Evolutionary conservation across 1,140 invertebrate species (phyloP).

Genomic region (Trichoplusia ni): DNA sequence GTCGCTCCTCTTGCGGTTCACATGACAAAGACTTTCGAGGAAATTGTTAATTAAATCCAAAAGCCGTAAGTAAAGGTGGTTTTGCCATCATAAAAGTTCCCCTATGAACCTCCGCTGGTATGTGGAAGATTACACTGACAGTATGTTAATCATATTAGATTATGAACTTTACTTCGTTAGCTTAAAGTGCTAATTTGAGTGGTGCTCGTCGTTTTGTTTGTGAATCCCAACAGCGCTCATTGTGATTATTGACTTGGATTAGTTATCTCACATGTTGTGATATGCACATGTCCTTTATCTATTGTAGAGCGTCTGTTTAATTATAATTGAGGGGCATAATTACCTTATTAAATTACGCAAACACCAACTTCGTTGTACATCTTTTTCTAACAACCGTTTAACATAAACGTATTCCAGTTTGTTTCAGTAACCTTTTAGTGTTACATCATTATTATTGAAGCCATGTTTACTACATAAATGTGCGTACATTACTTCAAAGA

Average conservation of each 20-base stretch:
- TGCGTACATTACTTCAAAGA: conserved; percentile 17
- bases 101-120: conserved; percentile 31
- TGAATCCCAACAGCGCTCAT: conserved; percentile 27
- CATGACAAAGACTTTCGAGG: conserved; percentile 39
- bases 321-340: not conserved
- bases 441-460: not conserved
- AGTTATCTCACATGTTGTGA: conserved; percentile 39
- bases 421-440: no score
- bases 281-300: conserved; percentile 22
- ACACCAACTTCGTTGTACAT: no score
- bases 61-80: conserved; percentile 42
- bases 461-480: conserved; percentile 10
- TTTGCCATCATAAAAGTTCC: conserved; percentile 49
- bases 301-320: not conserved
- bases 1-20: conserved; percentile 5
- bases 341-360: not conserved
- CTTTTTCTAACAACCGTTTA: no score
- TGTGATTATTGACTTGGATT: conserved; percentile 44
- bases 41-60: conserved; percentile 54
- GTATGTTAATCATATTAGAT: conserved; percentile 8
- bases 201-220: not conserved
- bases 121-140: conserved; percentile 31
- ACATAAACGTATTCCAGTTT: no score
- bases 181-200: not conserved
- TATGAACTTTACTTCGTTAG: conserved; percentile 1